Base-by-base conservation (phyloP, 1,140 invertebrate species). In the Chelonus insularis region DNA sequence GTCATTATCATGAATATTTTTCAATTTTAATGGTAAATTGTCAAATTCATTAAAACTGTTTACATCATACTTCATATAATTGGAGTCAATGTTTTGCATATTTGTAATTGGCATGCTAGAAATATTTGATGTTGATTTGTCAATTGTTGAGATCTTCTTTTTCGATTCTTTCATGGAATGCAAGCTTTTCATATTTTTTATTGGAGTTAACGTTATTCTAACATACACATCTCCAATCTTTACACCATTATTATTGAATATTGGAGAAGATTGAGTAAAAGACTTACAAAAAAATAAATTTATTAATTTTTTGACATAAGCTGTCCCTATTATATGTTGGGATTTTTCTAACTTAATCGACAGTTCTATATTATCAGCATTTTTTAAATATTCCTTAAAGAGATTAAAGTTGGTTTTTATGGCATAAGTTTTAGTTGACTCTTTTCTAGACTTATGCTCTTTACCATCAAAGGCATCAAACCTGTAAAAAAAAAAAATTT, bases 331-430 rank as follows among this genome's bases (percentile, higher is more conserved):
- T n/a, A 75, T 32, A 47, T 71, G 57, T 34, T 69, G 57, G 4
- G 59, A 68, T 8, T 68, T 63, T 23, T 79, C 69, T 0, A 51
- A 37, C 12, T 72, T 23, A 16, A 79, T 62, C 1, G 69, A 48
- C 9, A 81, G 67, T 56, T 77, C 70, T n/a, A 81, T 37, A 20
- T 66, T 66, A 50, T 74, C 72, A 60, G 77, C 77, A n/a, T 79
- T 79, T 57, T 70, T 75, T 16, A 81, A 64, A 54, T 81, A 81
- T 48, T 81, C 77, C 57, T 74, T 62, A 57, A 80, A 78, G 4
- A 81, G 58, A 18, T 57, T 52, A 36, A 70, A 63, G 50, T 72
- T 79, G n/a, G 78, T 80, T 68, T 67, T 75, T 58, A 80, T 71
- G 1, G 61, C 56, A 57, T 80, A 80, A 11, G 67, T 64, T 50